phyloP scores from a whole-genome alignment of 2,797 vertebrate genomes.

The Dipus sagitta region DNA sequence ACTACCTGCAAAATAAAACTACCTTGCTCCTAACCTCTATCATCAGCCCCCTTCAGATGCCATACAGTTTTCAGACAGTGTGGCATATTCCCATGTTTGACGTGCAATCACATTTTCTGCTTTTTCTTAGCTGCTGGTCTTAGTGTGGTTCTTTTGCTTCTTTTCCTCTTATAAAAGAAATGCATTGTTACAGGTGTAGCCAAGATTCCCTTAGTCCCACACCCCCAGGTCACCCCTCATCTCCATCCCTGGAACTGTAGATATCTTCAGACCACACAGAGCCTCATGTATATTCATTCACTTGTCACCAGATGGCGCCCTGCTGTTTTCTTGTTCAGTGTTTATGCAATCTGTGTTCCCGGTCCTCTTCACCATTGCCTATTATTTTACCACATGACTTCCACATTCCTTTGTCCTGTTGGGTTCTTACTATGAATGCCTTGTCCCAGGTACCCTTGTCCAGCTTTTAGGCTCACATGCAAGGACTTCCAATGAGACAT shows the following conservation, averaged over 20 bases:
- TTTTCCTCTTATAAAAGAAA: neutral
- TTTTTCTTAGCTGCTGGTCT: neutral
- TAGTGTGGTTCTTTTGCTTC: neutral
- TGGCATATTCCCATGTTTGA: too few relatives aligned
- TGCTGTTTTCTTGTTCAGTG: neutral
- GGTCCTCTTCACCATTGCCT: neutral
- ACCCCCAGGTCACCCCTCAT: neutral
- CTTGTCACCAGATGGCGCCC: neutral
- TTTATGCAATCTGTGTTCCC: neutral
- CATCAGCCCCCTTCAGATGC: too few relatives aligned
- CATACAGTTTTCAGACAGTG: too few relatives aligned
- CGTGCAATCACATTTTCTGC: neutral
- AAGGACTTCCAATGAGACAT: neutral
- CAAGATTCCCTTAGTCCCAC: neutral
- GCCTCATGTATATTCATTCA: neutral
- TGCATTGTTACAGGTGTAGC: neutral
- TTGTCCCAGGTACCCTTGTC: neutral
- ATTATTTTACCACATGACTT: neutral
- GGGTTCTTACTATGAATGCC: neutral
- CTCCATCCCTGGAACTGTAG: neutral
- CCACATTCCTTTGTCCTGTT: neutral
- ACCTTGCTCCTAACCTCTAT: too few relatives aligned
- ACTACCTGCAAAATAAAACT: too few relatives aligned
- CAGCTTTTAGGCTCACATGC: neutral
- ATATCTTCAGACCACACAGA: neutral